These are phyloP conservation scores for Melikaiella ostensackeni DNA, from an alignment of 2,888 invertebrate species.

Conservation along the genomic window DNA sequence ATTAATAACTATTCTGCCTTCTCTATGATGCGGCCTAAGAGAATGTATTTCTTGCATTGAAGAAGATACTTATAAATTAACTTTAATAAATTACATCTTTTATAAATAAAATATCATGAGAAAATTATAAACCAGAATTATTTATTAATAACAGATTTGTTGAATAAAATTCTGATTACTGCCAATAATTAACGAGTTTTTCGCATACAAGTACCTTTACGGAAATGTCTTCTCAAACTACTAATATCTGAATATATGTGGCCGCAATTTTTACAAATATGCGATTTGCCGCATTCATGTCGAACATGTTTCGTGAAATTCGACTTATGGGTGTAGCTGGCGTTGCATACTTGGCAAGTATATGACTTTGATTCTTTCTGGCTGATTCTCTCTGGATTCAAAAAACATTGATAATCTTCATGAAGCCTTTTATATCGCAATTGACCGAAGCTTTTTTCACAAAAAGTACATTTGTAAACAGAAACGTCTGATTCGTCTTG, in stretches of 20 bases:
- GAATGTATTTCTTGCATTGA: too few relatives aligned
- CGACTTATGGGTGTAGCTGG: neutral
- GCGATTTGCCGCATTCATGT: constrained; percentile 4
- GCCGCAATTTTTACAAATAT: constrained; percentile 7
- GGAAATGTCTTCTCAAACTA: constrained; percentile 1
- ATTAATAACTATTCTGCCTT: too few relatives aligned
- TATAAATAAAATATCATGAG: too few relatives aligned
- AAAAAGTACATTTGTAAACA: neutral
- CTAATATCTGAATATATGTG: constrained; percentile 11
- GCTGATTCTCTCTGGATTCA: neutral
- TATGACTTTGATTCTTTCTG: neutral
- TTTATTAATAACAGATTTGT: too few relatives aligned
- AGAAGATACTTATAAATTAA: too few relatives aligned
- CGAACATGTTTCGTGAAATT: neutral
- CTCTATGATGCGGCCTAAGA: too few relatives aligned
- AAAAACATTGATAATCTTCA: neutral
- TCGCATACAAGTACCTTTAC: neutral
- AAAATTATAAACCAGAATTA: too few relatives aligned
- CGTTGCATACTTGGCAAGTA: neutral
- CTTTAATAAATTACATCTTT: too few relatives aligned
- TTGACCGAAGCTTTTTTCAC: neutral
- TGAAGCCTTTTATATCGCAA: neutral
- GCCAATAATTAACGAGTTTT: neutral
- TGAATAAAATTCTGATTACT: neutral
- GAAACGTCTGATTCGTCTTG: neutral